Conservation (phyloP, 2,797 vertebrate genomes). For the Cyprinodon diabolis region DNA sequence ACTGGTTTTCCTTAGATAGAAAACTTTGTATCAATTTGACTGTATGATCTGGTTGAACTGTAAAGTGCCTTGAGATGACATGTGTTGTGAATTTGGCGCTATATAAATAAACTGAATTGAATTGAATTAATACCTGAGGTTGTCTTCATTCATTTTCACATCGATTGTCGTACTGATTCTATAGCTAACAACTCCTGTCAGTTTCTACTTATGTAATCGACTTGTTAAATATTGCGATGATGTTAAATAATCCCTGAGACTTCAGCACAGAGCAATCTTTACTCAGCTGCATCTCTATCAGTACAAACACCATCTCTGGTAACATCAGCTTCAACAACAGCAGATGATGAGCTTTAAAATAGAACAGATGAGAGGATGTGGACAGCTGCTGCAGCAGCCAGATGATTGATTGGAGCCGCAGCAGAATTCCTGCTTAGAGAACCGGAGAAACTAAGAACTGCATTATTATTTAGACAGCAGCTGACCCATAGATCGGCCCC, state of each 20-base stretch:
- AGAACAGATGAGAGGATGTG: slow-evolving; percentile 12
- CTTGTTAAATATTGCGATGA: too few relatives aligned
- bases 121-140: not conserved
- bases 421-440: slow-evolving; percentile 7
- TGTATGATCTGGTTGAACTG: too few relatives aligned
- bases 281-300: slow-evolving; percentile 13
- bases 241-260: not conserved
- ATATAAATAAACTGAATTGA: too few relatives aligned
- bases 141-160: not conserved
- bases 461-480: slow-evolving; percentile 34
- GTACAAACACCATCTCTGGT: slow-evolving; percentile 2
- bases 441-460: slow-evolving; percentile 13
- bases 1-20: too few relatives aligned
- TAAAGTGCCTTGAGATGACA: too few relatives aligned
- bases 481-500: slow-evolving; percentile 9
- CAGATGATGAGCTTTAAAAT: slow-evolving; percentile 19
- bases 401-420: slow-evolving; percentile 28
- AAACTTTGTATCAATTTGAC: too few relatives aligned
- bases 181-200: not conserved
- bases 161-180: too few relatives aligned
- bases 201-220: too few relatives aligned
- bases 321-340: slow-evolving; percentile 30
- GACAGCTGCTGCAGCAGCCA: slow-evolving; percentile 7
- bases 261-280: not conserved
- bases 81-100: too few relatives aligned